phyloP scores from a whole-genome alignment of 2,888 invertebrate species.

The Heliconius cydno region DNA sequence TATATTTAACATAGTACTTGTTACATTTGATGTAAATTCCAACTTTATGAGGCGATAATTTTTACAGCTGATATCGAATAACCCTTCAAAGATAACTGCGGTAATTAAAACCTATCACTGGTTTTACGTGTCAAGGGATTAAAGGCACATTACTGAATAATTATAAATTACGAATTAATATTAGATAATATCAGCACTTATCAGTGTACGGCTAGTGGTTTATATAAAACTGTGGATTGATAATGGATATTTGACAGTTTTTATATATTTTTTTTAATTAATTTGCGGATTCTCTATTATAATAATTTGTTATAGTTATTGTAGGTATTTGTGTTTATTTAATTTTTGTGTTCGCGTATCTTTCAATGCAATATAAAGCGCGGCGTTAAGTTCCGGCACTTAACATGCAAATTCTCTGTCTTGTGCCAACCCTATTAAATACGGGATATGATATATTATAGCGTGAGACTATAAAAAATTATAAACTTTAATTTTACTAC shows the following conservation, averaged over 20 bases:
- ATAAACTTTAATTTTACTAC: neutral
- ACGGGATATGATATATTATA: too few species aligned
- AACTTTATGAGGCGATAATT: slow-evolving; percentile 20
- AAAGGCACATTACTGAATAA: slow-evolving; percentile 1
- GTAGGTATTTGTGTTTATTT: too few species aligned
- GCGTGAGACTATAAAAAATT: neutral
- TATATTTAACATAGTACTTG: neutral
- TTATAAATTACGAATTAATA: slow-evolving; percentile 20
- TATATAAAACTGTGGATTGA: slow-evolving; percentile 7
- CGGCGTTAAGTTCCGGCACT: too few species aligned
- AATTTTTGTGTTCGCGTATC: too few species aligned
- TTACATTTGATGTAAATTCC: slow-evolving; percentile 20
- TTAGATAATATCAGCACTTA: slow-evolving; percentile 14
- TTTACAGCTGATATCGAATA: slow-evolving; percentile 27
- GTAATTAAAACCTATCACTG: slow-evolving; percentile 26
- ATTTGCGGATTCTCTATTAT: neutral
- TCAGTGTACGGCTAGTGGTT: neutral
- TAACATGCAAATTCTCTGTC: too few species aligned
- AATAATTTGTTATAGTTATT: too few species aligned
- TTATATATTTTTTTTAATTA: neutral
- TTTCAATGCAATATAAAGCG: too few species aligned
- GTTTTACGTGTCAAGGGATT: slow-evolving; percentile 4
- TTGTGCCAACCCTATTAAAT: too few species aligned
- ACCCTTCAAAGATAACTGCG: slow-evolving; percentile 22
- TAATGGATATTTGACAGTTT: neutral